A percentile compares a stretch with the other conserved stretches of the same genome.
phyloP scores from a whole-genome alignment of 2,113 vertebrate species.

The Camelus dromedarius region DNA sequence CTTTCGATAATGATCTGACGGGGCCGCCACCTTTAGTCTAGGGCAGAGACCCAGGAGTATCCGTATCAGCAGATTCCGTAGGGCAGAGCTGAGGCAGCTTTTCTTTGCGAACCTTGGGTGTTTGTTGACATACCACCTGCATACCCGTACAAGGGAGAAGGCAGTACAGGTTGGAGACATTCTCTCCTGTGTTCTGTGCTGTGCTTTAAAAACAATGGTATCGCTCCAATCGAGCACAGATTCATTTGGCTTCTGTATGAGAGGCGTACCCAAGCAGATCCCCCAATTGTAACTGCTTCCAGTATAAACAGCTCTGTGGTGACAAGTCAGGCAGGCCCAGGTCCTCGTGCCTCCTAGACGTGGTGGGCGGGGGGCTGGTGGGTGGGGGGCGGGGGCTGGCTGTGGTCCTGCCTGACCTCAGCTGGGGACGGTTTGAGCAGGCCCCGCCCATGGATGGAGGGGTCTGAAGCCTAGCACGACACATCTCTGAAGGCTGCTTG shows the following conservation, averaged over 20 bases:
- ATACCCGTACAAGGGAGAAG: neutral
- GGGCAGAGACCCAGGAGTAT: neutral
- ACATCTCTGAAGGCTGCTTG: neutral
- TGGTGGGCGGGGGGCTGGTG: neutral
- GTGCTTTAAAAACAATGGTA: neutral
- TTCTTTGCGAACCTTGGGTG: neutral
- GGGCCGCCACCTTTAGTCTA: neutral
- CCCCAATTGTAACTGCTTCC: neutral
- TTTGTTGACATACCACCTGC: neutral
- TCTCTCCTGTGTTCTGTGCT: neutral
- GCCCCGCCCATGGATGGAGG: neutral
- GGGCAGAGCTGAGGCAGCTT: neutral
- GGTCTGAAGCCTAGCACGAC: neutral
- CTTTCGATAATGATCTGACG: neutral
- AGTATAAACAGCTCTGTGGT: fast-evolving
- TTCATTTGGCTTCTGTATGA: neutral
- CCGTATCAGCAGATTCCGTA: neutral
- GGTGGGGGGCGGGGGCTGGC: neutral
- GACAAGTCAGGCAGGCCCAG: neutral
- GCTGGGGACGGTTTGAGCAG: neutral
- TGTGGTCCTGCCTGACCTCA: neutral
- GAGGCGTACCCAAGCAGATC: neutral
- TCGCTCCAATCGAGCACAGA: neutral
- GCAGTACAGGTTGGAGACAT: neutral
- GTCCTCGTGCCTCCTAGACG: neutral